A percentile compares a stretch with the other conserved stretches of the same genome.
Conservation (phyloP, 2,888 invertebrate species). For the Quadroppia sp. region DNA sequence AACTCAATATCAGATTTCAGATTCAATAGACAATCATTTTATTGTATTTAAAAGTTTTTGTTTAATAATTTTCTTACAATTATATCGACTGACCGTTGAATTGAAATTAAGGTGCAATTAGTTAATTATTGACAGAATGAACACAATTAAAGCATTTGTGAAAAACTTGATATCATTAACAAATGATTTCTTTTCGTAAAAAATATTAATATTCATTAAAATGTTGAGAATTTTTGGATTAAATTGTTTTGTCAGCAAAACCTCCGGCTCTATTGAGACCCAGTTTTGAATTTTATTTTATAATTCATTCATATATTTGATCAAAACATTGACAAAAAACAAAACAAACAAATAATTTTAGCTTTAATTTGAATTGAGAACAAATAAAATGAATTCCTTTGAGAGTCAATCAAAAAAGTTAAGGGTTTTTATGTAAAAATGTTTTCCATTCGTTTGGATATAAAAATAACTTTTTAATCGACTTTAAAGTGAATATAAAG, state of each 20-base stretch:
- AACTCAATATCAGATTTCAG: too few relatives aligned
- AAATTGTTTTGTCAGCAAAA: not conserved
- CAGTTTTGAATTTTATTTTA: slow-evolving; percentile 4
- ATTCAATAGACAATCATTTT: too few relatives aligned
- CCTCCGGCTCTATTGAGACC: slow-evolving; percentile 18
- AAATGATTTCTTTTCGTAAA: too few relatives aligned
- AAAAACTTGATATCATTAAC: too few relatives aligned
- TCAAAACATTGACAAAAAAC: slow-evolving; percentile 10
- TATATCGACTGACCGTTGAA: too few relatives aligned
- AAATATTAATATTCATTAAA: not conserved
- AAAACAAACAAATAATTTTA: slow-evolving; percentile 16
- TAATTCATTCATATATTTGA: not conserved
- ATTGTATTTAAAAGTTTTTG: too few relatives aligned
- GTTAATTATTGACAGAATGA: too few relatives aligned
- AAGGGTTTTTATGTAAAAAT: not conserved
- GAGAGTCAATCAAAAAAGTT: not conserved
- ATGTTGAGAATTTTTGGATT: not conserved
- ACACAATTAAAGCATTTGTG: too few relatives aligned
- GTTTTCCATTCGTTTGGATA: not conserved
- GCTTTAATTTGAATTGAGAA: slow-evolving; percentile 7
- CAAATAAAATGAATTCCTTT: not conserved
- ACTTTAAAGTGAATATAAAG: too few relatives aligned
- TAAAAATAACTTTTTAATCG: too few relatives aligned
- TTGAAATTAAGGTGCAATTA: too few relatives aligned
- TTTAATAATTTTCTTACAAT: too few relatives aligned